Evolutionary conservation across 2,797 vertebrate genomes (phyloP).

Genomic region (Lerista edwardsae): DNA sequence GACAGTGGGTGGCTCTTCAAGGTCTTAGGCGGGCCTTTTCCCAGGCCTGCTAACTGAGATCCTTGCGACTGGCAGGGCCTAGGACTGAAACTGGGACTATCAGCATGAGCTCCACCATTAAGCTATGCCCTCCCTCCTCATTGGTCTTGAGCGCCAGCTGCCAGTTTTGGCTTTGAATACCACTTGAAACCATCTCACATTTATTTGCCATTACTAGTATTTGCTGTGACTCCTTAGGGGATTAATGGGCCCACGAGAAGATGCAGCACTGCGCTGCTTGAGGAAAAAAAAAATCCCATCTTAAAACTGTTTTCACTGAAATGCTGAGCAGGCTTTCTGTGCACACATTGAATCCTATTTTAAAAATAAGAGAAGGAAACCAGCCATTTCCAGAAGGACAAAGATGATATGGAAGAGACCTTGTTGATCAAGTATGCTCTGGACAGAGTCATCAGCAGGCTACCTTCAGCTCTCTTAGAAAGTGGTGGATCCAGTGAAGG

Average conservation of each 20-base stretch:
- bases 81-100: not conserved
- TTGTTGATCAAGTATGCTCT: not conserved
- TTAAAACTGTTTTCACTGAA: not conserved
- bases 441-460: not conserved
- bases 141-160: not conserved
- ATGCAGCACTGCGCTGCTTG: not conserved
- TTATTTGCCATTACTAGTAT: not conserved
- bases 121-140: not conserved
- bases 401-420: not conserved
- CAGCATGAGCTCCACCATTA: not conserved
- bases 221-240: not conserved
- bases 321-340: not conserved
- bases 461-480: not conserved
- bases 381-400: not conserved
- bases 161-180: not conserved
- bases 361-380: not conserved
- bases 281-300: not conserved
- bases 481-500: too few species aligned
- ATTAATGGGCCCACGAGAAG: not conserved
- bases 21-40: not conserved
- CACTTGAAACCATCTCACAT: not conserved
- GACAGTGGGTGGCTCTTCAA: not conserved
- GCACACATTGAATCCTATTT: not conserved
- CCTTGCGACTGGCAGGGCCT: not conserved
- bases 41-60: not conserved